A percentile compares a stretch with the other conserved stretches of the same genome.
These are phyloP conservation scores for Drosophila punjabiensis DNA, from an alignment of 1,140 invertebrate species.

Conservation along the genomic window DNA sequence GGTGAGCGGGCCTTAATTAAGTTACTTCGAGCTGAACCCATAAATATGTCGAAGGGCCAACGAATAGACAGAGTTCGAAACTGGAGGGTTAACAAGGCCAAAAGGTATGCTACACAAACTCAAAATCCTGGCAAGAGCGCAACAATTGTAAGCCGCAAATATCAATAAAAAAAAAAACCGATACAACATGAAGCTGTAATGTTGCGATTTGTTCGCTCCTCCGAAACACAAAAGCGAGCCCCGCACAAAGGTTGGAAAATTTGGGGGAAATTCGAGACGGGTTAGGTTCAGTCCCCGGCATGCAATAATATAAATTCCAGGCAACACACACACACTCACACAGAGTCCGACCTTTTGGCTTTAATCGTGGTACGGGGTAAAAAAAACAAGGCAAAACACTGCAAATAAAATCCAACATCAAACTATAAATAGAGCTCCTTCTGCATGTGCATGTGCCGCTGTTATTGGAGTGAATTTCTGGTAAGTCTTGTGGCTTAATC, in stretches of 20 bases:
- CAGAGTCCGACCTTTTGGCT: conserved; percentile 31
- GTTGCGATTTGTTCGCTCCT: conserved; percentile 51
- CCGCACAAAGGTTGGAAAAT: background rate
- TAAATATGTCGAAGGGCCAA: conserved; percentile 43
- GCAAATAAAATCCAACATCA: conserved; percentile 57
- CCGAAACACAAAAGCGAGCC: conserved; percentile 16
- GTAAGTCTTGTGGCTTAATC: conserved; percentile 67
- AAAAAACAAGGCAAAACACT: conserved; percentile 15
- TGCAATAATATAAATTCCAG: conserved; percentile 80
- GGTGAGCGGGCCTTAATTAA: conserved; percentile 46
- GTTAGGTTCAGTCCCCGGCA: conserved; percentile 59
- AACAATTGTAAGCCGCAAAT: conserved; percentile 72
- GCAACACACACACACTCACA: conserved; percentile 21
- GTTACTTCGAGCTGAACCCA: conserved; percentile 31
- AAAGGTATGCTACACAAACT: conserved; percentile 52
- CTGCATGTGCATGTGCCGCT: conserved; percentile 18
- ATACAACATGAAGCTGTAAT: conserved; percentile 57
- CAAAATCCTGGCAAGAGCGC: conserved; percentile 35
- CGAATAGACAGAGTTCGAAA: conserved; percentile 5
- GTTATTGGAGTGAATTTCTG: conserved; percentile 68
- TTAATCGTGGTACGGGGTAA: conserved; percentile 27
- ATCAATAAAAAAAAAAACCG: conserved; percentile 53
- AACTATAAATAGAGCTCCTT: conserved; percentile 59
- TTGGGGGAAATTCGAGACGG: conserved; percentile 11
- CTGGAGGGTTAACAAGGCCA: conserved; percentile 47